Evolutionary conservation across 2,797 vertebrate species (phyloP), one percentile per base, ranked within the genome.

Genomic region (Enteromius radiatus): DNA sequence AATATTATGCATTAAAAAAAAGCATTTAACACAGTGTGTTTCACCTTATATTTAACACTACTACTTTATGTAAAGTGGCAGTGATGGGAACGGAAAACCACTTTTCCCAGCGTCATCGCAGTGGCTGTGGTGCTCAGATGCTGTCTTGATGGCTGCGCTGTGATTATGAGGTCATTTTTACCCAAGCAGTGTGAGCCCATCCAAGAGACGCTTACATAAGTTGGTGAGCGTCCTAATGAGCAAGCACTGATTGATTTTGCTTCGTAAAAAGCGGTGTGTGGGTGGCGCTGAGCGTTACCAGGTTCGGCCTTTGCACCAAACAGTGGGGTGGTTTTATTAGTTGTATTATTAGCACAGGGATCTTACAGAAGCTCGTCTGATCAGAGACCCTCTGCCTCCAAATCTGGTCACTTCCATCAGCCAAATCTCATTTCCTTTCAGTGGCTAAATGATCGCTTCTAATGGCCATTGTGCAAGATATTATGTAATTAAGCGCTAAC

Each of bases 211-310:
- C 92, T 93, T 93, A 95, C 94, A 94, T 92, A 93, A 94, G 92
- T 94, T 94, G 92, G 91, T 92, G 92, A 94, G 94, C 91, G 91
- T 95, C 94, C 92, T 95, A 95, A 95, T 95, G 94, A 95, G 93
- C 93, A 91, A 93, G 91, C 93, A 94, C 92, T 95, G 95, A 95
- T 94, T 93, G 94, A 95, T 91, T 94, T 93, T 88, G 92, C 87
- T 88, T 91, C 75, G 90, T 89, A 84, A 82, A 87, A 89, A 80
- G 86, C 78, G 82, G 76, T 41, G 84, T 86, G 87, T 90, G 90
- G 89, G 85, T 89, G 88, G 78, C 83, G 81, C 87, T 31, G 80
- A 84, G 89, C 77, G n/a, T 69, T 68, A 78, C 78, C 79, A 76
- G 84, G 86, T 83, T 83, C 82, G 82, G 85, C 61, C 85, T 49